Conservation (phyloP, 2,888 invertebrate species). For the Drosophila tanythrix region DNA sequence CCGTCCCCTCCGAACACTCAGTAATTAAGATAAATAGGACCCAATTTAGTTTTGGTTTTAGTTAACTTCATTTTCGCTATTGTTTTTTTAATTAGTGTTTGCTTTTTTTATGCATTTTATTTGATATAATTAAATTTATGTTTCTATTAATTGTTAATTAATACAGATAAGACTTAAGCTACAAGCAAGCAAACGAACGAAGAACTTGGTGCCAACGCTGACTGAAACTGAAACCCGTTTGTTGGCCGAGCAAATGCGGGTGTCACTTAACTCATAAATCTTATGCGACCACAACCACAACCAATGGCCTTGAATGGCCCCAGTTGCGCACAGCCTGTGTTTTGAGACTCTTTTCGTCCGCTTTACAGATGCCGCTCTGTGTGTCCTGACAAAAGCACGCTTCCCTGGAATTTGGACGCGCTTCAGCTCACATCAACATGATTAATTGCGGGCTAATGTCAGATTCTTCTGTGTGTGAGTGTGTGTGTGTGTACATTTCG, state of each 20-base stretch:
- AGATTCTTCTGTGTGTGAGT: conserved; percentile 23
- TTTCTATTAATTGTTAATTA: conserved; percentile 69
- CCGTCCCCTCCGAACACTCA: not conserved
- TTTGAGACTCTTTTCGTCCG: conserved; percentile 1
- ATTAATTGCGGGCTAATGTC: conserved; percentile 71
- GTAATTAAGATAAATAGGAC: conserved; percentile 56
- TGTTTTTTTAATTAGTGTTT: conserved; percentile 14
- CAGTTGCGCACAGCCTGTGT: conserved; percentile 22
- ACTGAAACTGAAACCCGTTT: conserved; percentile 63
- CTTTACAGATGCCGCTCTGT: conserved; percentile 41
- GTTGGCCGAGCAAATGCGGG: conserved; percentile 66
- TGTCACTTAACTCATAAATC: conserved; percentile 77
- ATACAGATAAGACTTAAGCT: conserved; percentile 69
- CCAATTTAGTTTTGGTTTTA: conserved; percentile 11
- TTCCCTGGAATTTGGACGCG: conserved; percentile 50
- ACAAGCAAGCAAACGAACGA: conserved; percentile 33
- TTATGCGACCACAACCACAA: conserved; percentile 42
- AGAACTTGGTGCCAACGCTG: conserved; percentile 58
- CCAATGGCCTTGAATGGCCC: conserved; percentile 50
- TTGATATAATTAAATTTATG: conserved; percentile 67
- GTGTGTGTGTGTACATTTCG: conserved; percentile 1
- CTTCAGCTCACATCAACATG: conserved; percentile 52
- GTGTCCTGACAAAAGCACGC: conserved; percentile 61
- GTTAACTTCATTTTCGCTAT: not conserved
- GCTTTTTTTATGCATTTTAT: conserved; percentile 39